Evolutionary conservation across 2,797 vertebrate species (phyloP).

Genomic region (Nyctibius grandis): DNA sequence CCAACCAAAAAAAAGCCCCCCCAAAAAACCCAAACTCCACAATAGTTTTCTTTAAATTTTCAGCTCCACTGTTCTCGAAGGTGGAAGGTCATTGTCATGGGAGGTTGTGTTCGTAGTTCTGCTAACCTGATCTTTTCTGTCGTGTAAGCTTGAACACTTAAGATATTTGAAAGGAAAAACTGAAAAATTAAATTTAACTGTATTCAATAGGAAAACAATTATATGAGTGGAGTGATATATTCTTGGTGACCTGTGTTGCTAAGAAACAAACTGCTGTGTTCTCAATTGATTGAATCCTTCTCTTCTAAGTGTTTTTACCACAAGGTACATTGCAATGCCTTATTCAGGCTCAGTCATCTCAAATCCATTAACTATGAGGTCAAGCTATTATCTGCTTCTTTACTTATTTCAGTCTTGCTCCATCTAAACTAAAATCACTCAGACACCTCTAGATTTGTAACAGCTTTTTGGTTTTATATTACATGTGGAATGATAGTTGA

Average conservation of each 20-base stretch:
- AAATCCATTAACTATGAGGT: background rate
- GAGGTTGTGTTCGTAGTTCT: background rate
- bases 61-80: background rate
- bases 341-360: background rate
- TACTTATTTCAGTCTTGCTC: background rate
- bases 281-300: slow-evolving; percentile 14
- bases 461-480: background rate
- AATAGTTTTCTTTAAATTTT: background rate
- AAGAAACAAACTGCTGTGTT: slow-evolving; percentile 3
- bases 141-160: background rate
- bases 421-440: background rate
- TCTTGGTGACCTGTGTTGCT: slow-evolving; percentile 27
- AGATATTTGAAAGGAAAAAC: background rate
- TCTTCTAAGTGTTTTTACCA: background rate
- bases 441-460: background rate
- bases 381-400: background rate
- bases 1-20: too few species aligned
- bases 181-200: background rate
- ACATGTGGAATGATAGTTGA: background rate
- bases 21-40: too few species aligned
- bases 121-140: background rate
- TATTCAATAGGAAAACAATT: background rate
- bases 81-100: background rate
- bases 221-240: background rate
- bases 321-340: background rate